Conservation (phyloP, 2,113 vertebrate genomes). For the Pelmatolapia mariae region DNA sequence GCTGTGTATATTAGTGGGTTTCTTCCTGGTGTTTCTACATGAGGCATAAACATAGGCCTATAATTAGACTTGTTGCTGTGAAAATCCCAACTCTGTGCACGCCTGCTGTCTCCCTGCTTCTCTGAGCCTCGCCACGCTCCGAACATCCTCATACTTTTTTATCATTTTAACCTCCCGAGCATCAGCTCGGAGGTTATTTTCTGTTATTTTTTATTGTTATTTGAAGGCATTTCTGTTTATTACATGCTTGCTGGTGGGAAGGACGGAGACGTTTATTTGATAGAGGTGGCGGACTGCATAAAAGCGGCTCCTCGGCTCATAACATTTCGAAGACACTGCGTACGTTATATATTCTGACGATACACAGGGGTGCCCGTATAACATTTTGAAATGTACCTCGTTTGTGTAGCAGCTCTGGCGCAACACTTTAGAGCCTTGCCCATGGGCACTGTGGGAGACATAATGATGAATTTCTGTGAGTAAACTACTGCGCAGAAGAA, state of each 20-base stretch:
- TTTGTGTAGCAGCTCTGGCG: not conserved
- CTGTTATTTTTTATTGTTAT: slow-evolving; percentile 40
- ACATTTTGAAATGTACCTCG: not conserved
- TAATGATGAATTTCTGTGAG: not conserved
- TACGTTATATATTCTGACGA: not conserved
- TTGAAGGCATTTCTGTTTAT: slow-evolving; percentile 39
- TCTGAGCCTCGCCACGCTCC: not conserved
- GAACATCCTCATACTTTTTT: not conserved
- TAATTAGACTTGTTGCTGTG: slow-evolving; percentile 38
- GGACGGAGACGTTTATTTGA: slow-evolving; percentile 23
- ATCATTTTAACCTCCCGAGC: slow-evolving; percentile 27
- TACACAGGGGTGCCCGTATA: not conserved
- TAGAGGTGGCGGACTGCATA: slow-evolving; percentile 17
- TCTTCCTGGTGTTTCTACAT: not conserved
- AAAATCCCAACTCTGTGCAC: slow-evolving; percentile 5
- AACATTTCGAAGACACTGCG: not conserved
- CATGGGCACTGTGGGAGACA: not conserved
- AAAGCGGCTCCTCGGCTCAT: slow-evolving; percentile 10
- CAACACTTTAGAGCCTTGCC: not conserved
- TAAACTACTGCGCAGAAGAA: not conserved
- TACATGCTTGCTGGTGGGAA: slow-evolving; percentile 17
- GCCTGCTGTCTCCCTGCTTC: not conserved
- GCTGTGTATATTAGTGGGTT: not conserved
- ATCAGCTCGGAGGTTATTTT: not conserved
- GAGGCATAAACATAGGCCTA: not conserved